Evolutionary conservation across 2,797 vertebrate genomes (phyloP), one percentile per base, ranked within the genome.

Genomic region (Lithobates sylvaticus): DNA sequence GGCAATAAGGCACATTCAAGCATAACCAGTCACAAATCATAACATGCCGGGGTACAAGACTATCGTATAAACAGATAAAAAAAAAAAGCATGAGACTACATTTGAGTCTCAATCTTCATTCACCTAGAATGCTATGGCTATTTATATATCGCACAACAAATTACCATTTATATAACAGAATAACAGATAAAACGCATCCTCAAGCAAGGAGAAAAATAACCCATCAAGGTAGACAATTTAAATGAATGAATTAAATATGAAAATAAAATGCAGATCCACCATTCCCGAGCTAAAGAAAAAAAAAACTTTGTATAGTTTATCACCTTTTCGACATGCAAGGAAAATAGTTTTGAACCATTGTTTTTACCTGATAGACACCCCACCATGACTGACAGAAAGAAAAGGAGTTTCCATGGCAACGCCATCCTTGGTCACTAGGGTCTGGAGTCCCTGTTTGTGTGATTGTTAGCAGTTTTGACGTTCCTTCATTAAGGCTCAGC

Each of bases 371-470:
- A 96, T 95, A 98, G 94, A 94, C 93, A 95, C 89, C 94, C 95
- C 91, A 95, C 70, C 1, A 73, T 94, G 92, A 97, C 88, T 90
- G 96, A 97, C 92, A 99, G 93, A 91, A 97, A 90, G 83, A 98
- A 93, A 92, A 97, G 91, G 86, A 96, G 93, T 97, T 95, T 97
- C 98, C 97, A 97, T 94, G 95, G 95, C 92, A 94, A 97, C 96
- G 93, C 95, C 98, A 99, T 99, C 91, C 90, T 97, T 93, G 91
- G 92, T 93, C 88, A 82, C 91, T 89, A 93, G 95, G 94, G 93
- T 93, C 89, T 89, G 90, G 88, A 5, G 86, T 94, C 93, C 91
- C 54, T 92, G 92, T 93, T 92, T 90, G 89, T 88, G 89, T 86
- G 88, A 92, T 89, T 91, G 93, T 95, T 95, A 96, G 92, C 90